Percentiles rank a stretch among this genome's conserved stretches.
phyloP scores from a whole-genome alignment of 2,113 vertebrate genomes.

The Serilophus lunatus region DNA sequence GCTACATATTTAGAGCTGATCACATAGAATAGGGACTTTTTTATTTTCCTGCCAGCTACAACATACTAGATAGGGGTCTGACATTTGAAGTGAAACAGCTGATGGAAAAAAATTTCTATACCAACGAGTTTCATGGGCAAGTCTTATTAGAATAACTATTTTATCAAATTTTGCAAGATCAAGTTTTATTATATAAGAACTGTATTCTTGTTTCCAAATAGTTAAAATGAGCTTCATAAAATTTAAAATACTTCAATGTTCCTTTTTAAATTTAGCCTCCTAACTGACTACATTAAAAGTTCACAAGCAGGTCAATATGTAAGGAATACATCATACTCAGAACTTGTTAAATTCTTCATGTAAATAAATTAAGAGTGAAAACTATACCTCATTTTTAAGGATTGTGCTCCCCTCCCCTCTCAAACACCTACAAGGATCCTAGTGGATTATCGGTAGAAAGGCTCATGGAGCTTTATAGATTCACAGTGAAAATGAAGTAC shows the following conservation, averaged over 20 bases:
- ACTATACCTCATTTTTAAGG: background rate
- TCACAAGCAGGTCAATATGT: background rate
- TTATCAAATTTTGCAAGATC: background rate
- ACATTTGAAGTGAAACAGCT: background rate
- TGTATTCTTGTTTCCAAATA: background rate
- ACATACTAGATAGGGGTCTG: background rate
- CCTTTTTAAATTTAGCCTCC: background rate
- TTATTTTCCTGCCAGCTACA: background rate
- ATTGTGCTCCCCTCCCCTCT: too few relatives aligned
- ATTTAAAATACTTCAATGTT: background rate
- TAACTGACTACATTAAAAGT: background rate
- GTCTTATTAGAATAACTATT: background rate
- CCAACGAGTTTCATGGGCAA: background rate
- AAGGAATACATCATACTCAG: background rate
- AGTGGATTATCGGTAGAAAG: background rate
- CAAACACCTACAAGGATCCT: too few relatives aligned
- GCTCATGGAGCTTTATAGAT: background rate
- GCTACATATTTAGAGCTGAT: background rate
- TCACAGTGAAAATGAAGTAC: background rate
- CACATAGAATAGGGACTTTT: background rate
- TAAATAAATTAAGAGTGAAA: background rate
- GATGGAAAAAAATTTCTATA: background rate
- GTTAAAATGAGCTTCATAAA: background rate
- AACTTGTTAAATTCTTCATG: background rate
- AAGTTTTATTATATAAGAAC: background rate